Percentiles rank a stretch among this genome's conserved stretches.
These are phyloP conservation scores for Heterocephalus glaber DNA, from an alignment of 2,113 vertebrate species.

Conservation along the genomic window DNA sequence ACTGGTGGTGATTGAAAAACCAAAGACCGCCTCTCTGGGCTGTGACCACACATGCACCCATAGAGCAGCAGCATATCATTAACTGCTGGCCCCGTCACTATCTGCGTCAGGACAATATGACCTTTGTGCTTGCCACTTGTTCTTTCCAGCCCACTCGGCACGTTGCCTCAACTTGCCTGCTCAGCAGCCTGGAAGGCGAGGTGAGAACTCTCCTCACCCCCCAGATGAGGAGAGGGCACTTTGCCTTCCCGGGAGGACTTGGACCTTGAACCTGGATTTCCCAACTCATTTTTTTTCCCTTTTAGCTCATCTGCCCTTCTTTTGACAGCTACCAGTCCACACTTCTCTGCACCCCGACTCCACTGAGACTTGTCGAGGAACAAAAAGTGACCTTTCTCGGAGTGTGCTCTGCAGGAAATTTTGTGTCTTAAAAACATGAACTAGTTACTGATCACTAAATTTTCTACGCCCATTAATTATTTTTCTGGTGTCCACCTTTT, in stretches of 20 bases:
- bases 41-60: background rate
- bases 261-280: background rate
- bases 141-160: background rate
- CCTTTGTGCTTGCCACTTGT: background rate
- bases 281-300: background rate
- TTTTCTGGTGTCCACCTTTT: background rate
- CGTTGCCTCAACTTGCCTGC: background rate
- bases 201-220: background rate
- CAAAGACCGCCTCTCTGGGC: background rate
- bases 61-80: background rate
- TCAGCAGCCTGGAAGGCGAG: background rate
- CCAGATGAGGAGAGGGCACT: background rate
- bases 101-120: background rate
- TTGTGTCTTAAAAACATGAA: background rate
- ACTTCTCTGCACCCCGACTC: background rate
- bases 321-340: background rate
- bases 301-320: background rate
- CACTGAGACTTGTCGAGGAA: background rate
- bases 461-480: background rate
- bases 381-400: background rate
- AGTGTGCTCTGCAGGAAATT: background rate
- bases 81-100: background rate
- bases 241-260: background rate
- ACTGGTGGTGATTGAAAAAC: background rate
- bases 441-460: background rate